Base-by-base conservation (phyloP, 2,113 vertebrate species). In the Typhlomys cinereus region DNA sequence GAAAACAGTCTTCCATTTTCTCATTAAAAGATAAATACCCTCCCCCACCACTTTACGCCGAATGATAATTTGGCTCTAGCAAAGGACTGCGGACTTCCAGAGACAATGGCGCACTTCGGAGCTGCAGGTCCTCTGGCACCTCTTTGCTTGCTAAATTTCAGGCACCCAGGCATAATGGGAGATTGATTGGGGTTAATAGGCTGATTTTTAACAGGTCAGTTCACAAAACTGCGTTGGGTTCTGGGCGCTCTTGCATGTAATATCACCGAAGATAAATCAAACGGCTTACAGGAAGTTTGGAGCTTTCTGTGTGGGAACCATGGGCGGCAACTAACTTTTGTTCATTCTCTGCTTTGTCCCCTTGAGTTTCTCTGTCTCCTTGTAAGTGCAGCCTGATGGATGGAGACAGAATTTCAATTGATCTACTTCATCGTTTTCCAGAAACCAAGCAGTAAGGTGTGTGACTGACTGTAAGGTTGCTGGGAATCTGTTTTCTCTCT, bases 111-210 rank as follows among this genome's bases (percentile, higher is more conserved):
- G 97, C 97, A 96, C 93, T 98, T 96, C 94, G 41, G 74, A 96
- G 95, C 90, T 96, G 94, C 78, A 71, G 81, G 97, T 90, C 97
- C 97, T 88, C 78, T 67, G 90, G 97, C 97, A 85, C 95, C 96
- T 96, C 96, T 96, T 95, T n/a, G 92, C 97, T 85, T 90, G 93
- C 97, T 98, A 96, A 98, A 98, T 97, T 97, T 96, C 70, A 94
- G 97, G 93, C 71, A 95, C 97, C 97, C 97, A 90, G 82, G 97
- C 95, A 97, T 98, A 98, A 98, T 98, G 97, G 97, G 98, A 98
- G 98, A 98, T 98, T 98, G 98, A 99, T 98, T 98, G 98, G 98
- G 97, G 96, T 98, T 98, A 98, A 99, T 98, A 97, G 98, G 98
- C 97, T 98, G 98, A 98, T 98, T 99, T 98, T 98, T 97, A n/a